Conservation (phyloP, 2,797 vertebrate species). For the Carapus acus region DNA sequence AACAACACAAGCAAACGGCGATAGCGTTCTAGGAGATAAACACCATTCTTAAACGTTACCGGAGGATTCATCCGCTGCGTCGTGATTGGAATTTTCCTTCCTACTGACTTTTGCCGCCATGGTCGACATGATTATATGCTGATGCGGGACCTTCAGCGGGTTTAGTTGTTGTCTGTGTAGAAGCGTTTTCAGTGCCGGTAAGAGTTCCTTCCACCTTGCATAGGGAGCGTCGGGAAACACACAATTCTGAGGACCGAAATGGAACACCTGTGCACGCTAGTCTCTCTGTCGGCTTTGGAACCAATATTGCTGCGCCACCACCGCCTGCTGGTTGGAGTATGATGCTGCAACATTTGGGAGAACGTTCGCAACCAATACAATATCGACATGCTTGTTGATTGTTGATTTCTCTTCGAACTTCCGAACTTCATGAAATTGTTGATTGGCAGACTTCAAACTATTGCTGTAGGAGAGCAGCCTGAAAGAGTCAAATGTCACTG, state of each 20-base stretch:
- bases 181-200: conserved; percentile 38
- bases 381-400: too few relatives aligned
- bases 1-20: conserved; percentile 64
- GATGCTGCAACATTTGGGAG: neutral
- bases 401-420: too few relatives aligned
- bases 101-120: conserved; percentile 93
- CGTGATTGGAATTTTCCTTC: conserved; percentile 98
- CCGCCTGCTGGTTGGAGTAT: conserved; percentile 39
- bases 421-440: too few relatives aligned
- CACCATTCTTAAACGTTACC: conserved; percentile 76
- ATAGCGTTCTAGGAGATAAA: conserved; percentile 72
- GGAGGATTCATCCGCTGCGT: conserved; percentile 94
- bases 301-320: conserved; percentile 19
- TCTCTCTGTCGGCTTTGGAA: conserved; percentile 25
- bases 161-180: conserved; percentile 14
- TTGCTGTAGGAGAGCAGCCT: too few relatives aligned
- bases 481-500: too few relatives aligned
- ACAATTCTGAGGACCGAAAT: conserved; percentile 29
- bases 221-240: conserved; percentile 32
- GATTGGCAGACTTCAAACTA: too few relatives aligned
- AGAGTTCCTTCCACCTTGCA: conserved; percentile 56
- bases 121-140: conserved; percentile 81
- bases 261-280: conserved; percentile 47
- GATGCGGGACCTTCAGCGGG: conserved; percentile 28
- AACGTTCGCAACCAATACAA: too few relatives aligned